A percentile compares a stretch with the other conserved stretches of the same genome.
phyloP scores from a whole-genome alignment of 2,113 vertebrate species.

The Tretioscincus oriximinensis region DNA sequence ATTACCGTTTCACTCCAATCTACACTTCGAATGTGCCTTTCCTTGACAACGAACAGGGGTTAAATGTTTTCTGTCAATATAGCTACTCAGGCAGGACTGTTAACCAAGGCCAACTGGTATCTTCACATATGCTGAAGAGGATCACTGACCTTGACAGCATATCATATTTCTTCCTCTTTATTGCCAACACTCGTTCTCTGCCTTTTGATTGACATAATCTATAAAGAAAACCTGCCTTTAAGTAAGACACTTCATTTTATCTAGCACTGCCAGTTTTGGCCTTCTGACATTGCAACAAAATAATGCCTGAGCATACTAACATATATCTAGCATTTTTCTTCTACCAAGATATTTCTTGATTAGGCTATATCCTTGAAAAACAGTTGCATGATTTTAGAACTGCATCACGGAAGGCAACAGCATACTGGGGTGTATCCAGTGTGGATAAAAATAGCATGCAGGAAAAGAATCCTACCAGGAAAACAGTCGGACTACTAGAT shows the following conservation, averaged over 20 bases:
- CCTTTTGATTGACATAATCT: neutral
- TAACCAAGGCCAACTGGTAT: neutral
- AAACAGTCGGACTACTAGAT: too few species aligned
- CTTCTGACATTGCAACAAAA: neutral
- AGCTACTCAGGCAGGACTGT: neutral
- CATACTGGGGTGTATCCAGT: too few species aligned
- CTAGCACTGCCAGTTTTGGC: neutral
- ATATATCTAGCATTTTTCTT: neutral
- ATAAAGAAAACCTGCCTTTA: neutral
- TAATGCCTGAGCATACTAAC: too few species aligned
- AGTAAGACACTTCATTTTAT: constrained; percentile 1
- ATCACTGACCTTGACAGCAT: neutral
- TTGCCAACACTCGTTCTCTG: neutral
- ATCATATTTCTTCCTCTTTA: neutral
- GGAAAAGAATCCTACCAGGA: too few species aligned
- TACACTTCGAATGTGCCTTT: neutral
- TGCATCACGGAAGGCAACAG: too few species aligned
- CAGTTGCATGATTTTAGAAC: neutral
- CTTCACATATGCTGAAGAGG: neutral
- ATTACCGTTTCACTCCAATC: neutral
- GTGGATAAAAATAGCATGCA: too few species aligned
- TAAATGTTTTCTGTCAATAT: neutral
- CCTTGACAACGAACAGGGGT: neutral
- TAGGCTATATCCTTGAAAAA: neutral
- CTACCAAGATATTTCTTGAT: neutral